Base-by-base conservation (phyloP, 2,113 vertebrate species). In the Salvelinus fontinalis region DNA sequence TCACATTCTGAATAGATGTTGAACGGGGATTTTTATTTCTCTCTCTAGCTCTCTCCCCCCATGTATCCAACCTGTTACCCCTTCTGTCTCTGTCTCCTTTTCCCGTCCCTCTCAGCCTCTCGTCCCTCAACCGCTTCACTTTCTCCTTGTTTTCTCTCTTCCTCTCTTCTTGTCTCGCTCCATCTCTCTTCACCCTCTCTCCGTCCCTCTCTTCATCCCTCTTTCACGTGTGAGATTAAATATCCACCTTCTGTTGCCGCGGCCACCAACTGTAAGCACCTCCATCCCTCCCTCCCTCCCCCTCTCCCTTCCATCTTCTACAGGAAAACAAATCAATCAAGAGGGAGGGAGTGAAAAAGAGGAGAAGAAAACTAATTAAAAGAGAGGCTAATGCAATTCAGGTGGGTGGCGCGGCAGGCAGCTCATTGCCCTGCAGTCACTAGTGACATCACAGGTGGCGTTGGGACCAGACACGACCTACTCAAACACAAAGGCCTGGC, bases 201-300 rank as follows among this genome's bases (percentile, higher is more conserved):
- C 81, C 83, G 67, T 71, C 8, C 44, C 73, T 57, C 78, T 60
- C 14, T 31, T 27, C 29, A 2, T 34, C 27, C 14, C 3, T 22
- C 27, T 68, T 18, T 68, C 31, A 29, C 34, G 71, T 79, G 86
- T 76, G 77, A 85, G 85, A 83, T 77, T 59, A 73, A 84, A 85
- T 83, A 81, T 77, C 16, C 78, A 80, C 59, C 74, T 77, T 85
- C 74, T 79, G 81, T 76, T 70, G 64, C 64, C 5, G 26, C 4
- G 26, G 24, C 64, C 13, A 3, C 64, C 64, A 84, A 81, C 78
- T 83, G 81, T 82, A 79, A 85, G 79, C 79, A 80, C 29, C 27
- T 66, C 71, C 81, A 75, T 65, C 71, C 83, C 78, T 66, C 69
- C 11, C 39, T 8, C 7, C 24, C 39, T 3, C 3, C 24, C 72